A percentile compares a stretch with the other conserved stretches of the same genome.
These are phyloP conservation scores for Leptopilina clavipes DNA, from an alignment of 1,140 invertebrate species.

Conservation along the genomic window DNA sequence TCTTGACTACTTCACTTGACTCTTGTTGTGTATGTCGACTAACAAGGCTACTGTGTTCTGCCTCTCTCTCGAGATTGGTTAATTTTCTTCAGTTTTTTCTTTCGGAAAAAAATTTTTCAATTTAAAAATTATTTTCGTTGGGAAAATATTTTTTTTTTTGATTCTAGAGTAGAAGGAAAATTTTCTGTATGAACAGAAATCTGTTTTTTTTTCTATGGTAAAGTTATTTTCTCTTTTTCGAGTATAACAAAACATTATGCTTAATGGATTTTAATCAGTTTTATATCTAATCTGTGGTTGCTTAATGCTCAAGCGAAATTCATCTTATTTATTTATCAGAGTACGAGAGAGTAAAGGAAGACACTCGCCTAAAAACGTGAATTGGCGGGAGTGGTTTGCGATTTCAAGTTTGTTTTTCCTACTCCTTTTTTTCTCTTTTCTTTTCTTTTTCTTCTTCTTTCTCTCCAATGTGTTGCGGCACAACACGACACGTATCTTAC, in stretches of 20 bases:
- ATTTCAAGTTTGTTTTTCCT: slow-evolving; percentile 38
- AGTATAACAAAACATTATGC: not conserved
- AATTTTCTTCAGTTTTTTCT: not conserved
- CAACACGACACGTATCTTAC: slow-evolving; percentile 64
- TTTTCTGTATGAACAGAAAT: no score
- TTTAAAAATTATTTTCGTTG: no score
- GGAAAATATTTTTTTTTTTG: no score
- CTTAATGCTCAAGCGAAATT: not conserved
- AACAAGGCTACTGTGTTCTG: not conserved
- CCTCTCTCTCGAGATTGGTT: not conserved
- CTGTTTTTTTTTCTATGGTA: no score
- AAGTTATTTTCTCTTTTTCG: no score
- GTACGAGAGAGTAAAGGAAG: not conserved
- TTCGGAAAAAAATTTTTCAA: not conserved
- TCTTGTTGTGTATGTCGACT: slow-evolving; percentile 1
- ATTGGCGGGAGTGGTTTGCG: slow-evolving; percentile 38
- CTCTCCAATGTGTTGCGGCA: slow-evolving; percentile 41
- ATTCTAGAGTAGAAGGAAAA: no score
- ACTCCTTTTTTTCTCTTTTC: slow-evolving; percentile 39
- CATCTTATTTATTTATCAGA: not conserved
- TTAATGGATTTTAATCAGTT: not conserved
- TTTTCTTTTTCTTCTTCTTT: slow-evolving; percentile 41
- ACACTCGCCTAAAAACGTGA: slow-evolving; percentile 4
- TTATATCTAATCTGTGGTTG: not conserved
- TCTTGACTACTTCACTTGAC: slow-evolving; percentile 13